Evolutionary conservation across 2,888 invertebrate species (phyloP).

Genomic region (Tethea ocularis): DNA sequence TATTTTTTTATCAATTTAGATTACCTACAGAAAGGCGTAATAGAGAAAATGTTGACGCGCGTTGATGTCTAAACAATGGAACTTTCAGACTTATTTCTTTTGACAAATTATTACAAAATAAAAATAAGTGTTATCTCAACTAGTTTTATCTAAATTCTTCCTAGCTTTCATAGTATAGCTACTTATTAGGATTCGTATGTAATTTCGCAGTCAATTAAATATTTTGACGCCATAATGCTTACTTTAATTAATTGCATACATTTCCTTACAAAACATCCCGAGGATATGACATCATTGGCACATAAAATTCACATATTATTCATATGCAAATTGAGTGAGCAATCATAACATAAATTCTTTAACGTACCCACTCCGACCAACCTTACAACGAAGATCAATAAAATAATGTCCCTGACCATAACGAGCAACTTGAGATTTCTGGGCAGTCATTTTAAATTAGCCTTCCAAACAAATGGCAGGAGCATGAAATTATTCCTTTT

Average conservation of each 20-base stretch:
- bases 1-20: too few species aligned
- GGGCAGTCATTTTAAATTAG: slow-evolving; percentile 40
- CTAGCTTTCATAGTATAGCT: too few species aligned
- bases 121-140: not conserved
- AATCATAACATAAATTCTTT: slow-evolving; percentile 72
- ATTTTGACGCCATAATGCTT: slow-evolving; percentile 11
- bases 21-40: too few species aligned
- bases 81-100: not conserved
- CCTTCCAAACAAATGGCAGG: slow-evolving; percentile 15
- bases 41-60: not conserved
- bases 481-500: not conserved
- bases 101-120: too few species aligned
- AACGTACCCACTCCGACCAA: slow-evolving; percentile 53
- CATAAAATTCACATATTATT: slow-evolving; percentile 71
- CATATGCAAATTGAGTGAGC: slow-evolving; percentile 72
- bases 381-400: slow-evolving; percentile 49
- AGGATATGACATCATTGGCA: slow-evolving; percentile 64
- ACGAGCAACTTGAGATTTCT: slow-evolving; percentile 35
- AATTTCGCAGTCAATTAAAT: not conserved
- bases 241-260: slow-evolving; percentile 53
- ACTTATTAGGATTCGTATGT: too few species aligned
- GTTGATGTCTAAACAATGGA: slow-evolving; percentile 8
- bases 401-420: slow-evolving; percentile 43
- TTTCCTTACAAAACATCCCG: slow-evolving; percentile 52
- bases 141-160: not conserved